Conservation (phyloP, 2,797 vertebrate genomes). For the Acropternis orthonyx region DNA sequence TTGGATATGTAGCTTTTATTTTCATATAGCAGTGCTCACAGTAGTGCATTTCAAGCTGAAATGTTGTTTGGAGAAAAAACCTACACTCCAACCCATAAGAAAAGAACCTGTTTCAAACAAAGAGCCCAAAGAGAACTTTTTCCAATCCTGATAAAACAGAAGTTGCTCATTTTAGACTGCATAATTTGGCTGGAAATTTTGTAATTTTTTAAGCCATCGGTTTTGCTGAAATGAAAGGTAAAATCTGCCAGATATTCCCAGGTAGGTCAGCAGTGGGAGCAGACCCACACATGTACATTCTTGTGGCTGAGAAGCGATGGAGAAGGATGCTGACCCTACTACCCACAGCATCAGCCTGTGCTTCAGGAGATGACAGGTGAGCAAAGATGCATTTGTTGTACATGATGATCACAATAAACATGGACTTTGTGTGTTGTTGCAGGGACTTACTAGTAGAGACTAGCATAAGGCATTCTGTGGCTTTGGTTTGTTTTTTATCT, state of each 20-base stretch:
- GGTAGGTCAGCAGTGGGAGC: background rate
- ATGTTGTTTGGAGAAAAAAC: background rate
- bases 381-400: background rate
- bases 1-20: background rate
- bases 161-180: background rate
- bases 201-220: background rate
- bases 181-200: background rate
- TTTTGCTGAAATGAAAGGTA: background rate
- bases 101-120: background rate
- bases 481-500: background rate
- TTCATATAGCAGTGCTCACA: background rate
- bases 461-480: background rate
- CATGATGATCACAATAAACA: background rate
- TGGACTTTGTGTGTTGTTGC: background rate
- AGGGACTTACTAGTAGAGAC: background rate
- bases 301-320: background rate
- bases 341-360: background rate
- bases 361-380: background rate
- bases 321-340: background rate
- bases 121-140: conserved; percentile 3
- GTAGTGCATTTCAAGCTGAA: background rate
- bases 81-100: background rate
- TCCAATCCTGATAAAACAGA: background rate
- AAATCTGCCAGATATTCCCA: background rate
- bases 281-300: background rate